A percentile compares a stretch with the other conserved stretches of the same genome.
phyloP scores from a whole-genome alignment of 2,797 vertebrate species.

The Epinephelus malabaricus region DNA sequence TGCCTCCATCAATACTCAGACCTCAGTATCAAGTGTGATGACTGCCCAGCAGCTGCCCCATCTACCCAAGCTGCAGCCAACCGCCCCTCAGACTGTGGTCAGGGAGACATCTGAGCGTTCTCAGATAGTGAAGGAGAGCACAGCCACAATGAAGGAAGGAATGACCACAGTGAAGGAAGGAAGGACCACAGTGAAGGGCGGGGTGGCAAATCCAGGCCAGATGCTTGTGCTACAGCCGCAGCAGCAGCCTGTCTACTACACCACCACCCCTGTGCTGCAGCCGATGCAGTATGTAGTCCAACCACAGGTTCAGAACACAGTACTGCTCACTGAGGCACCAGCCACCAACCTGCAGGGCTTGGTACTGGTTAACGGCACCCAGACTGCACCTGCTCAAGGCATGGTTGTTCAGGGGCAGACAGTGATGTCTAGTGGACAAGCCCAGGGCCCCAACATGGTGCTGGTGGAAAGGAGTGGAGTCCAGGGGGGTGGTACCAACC shows the following conservation, averaged over 20 bases:
- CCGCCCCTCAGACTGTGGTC: constrained; percentile 27
- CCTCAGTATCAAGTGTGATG: constrained; percentile 22
- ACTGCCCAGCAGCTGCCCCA: constrained; percentile 14
- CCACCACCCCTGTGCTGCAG: constrained; percentile 58
- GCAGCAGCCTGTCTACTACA: constrained; percentile 80
- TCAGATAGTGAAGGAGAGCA: constrained; percentile 34
- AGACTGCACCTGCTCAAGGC: constrained; percentile 54
- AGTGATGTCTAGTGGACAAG: constrained; percentile 48
- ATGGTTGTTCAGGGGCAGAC: constrained; percentile 72
- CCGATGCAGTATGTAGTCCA: constrained; percentile 74
- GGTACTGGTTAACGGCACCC: constrained; percentile 65
- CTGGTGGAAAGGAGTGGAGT: constrained; percentile 60
- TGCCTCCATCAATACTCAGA: constrained; percentile 30
- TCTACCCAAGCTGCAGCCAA: constrained; percentile 7
- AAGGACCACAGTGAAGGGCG: neutral
- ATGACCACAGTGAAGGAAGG: constrained; percentile 43
- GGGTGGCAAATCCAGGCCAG: too few relatives aligned
- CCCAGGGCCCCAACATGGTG: constrained; percentile 67
- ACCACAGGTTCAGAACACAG: constrained; percentile 76
- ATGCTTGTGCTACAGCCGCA: constrained; percentile 26
- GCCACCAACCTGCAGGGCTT: constrained; percentile 34
- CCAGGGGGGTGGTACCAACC: constrained; percentile 53
- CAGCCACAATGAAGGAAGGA: neutral
- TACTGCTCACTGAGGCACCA: constrained; percentile 41
- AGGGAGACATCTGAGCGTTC: constrained; percentile 42